Conservation (phyloP, 30 jellyfish, hydroid and myxozoan species). For the Cassiopea andromeda region DNA sequence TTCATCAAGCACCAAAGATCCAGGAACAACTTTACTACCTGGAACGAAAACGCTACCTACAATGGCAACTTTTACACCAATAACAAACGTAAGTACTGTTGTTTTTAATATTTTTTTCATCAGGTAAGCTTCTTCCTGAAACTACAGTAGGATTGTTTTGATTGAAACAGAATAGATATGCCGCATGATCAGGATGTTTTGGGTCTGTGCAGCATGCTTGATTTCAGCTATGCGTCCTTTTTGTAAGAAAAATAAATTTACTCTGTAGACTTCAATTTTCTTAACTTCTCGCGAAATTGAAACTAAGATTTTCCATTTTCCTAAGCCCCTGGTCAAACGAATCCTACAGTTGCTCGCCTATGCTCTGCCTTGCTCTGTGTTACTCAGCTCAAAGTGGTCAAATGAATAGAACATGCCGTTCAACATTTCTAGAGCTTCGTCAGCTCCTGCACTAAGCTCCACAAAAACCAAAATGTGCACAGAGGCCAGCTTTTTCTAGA, state of each 20-base stretch:
- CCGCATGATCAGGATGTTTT: no score
- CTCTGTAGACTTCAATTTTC: no score
- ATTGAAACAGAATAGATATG: no score
- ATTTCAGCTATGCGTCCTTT: no score
- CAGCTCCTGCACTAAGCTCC: background rate
- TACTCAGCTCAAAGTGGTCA: background rate
- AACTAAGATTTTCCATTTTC: no score
- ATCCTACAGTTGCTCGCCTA: background rate
- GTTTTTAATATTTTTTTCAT: no score
- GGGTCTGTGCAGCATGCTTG: no score
- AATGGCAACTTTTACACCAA: constrained; percentile 21
- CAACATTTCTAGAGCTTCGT: background rate
- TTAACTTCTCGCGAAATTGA: no score
- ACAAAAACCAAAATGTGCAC: background rate
- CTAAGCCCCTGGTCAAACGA: background rate
- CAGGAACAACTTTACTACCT: constrained; percentile 6
- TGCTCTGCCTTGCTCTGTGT: background rate
- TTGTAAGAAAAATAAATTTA: no score
- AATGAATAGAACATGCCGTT: background rate
- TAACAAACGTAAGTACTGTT: constrained; percentile 3
- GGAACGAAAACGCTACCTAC: constrained; percentile 1
- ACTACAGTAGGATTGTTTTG: no score
- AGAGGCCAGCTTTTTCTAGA: background rate
- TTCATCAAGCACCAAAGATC: constrained; percentile 6
- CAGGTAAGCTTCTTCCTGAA: no score